Percentiles rank a stretch among this genome's conserved stretches.
These are phyloP conservation scores for Sympetrum striolatum DNA, from an alignment of 2,888 invertebrate species.

Conservation along the genomic window DNA sequence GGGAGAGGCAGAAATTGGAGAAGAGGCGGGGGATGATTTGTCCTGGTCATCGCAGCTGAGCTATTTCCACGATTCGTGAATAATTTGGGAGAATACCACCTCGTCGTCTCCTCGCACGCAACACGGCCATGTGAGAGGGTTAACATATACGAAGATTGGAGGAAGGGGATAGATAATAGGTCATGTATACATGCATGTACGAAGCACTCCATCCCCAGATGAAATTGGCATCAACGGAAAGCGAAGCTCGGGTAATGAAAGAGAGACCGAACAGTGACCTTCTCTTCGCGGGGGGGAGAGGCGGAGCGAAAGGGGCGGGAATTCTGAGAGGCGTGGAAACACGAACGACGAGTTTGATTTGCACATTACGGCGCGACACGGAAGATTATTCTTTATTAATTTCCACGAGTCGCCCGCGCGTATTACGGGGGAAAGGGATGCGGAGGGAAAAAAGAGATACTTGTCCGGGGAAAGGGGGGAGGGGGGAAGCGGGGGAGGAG, in stretches of 20 bases:
- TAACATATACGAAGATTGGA: background rate
- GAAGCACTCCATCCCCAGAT: background rate
- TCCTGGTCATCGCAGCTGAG: conserved; percentile 43
- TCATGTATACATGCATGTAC: background rate
- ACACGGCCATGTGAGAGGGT: background rate
- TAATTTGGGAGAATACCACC: conserved; percentile 40
- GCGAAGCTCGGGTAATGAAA: conserved; percentile 33
- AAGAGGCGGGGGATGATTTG: conserved; percentile 21
- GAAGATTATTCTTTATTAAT: conserved; percentile 8
- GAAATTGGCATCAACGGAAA: conserved; percentile 38
- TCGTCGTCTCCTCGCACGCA: background rate
- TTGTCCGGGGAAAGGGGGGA: too few relatives aligned
- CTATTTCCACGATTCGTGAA: conserved; percentile 44
- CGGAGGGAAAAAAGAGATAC: background rate
- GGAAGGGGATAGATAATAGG: conserved; percentile 21
- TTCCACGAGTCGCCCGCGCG: background rate
- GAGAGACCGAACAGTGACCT: background rate
- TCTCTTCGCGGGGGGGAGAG: background rate
- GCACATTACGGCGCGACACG: background rate
- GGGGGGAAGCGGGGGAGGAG: too few relatives aligned
- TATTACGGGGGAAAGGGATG: background rate
- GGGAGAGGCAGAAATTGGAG: background rate
- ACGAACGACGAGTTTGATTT: background rate
- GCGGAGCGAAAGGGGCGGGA: background rate
- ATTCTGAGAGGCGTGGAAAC: background rate